These are phyloP conservation scores for Tapirus terrestris DNA, from an alignment of 2,113 vertebrate species.

Conservation along the genomic window DNA sequence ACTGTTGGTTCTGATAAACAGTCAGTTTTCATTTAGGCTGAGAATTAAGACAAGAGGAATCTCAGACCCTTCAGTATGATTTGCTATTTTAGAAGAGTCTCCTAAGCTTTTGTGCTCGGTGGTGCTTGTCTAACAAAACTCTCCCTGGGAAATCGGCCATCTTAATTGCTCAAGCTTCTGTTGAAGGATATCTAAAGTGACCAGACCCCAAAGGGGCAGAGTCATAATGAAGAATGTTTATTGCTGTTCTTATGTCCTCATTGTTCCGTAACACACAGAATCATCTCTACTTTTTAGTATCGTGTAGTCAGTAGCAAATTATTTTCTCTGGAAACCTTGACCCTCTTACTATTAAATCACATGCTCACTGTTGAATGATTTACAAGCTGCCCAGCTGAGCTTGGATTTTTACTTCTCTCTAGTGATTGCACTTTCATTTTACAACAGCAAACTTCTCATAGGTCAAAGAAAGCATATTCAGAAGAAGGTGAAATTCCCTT, in stretches of 20 bases:
- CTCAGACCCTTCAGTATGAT: background rate
- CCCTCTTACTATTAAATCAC: slow-evolving; percentile 37
- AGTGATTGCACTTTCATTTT: slow-evolving; percentile 54
- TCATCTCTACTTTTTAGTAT: slow-evolving; percentile 19
- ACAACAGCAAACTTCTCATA: slow-evolving; percentile 8
- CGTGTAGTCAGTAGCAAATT: slow-evolving; percentile 19
- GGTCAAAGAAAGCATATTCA: slow-evolving; percentile 51
- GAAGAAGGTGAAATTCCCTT: slow-evolving; percentile 20
- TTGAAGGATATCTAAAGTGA: slow-evolving; percentile 58
- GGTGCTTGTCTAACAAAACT: slow-evolving; percentile 44
- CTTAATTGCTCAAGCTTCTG: slow-evolving; percentile 49
- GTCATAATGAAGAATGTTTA: slow-evolving; percentile 55
- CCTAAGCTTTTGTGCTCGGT: slow-evolving; percentile 15
- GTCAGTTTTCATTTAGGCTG: slow-evolving; percentile 1
- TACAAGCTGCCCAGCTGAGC: background rate
- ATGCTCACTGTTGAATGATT: slow-evolving; percentile 10
- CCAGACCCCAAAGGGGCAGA: slow-evolving; percentile 35
- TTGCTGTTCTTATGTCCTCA: slow-evolving; percentile 14
- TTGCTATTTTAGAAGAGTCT: slow-evolving; percentile 43
- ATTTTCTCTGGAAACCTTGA: slow-evolving; percentile 44
- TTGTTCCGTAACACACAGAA: slow-evolving; percentile 57
- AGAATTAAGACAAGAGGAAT: slow-evolving; percentile 32
- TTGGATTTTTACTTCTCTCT: background rate
- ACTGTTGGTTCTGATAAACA: slow-evolving; percentile 10
- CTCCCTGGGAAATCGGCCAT: slow-evolving; percentile 48